Evolutionary conservation across 2,888 invertebrate genomes (phyloP), one percentile per base, ranked within the genome.

Genomic region (Dryobota labecula): DNA sequence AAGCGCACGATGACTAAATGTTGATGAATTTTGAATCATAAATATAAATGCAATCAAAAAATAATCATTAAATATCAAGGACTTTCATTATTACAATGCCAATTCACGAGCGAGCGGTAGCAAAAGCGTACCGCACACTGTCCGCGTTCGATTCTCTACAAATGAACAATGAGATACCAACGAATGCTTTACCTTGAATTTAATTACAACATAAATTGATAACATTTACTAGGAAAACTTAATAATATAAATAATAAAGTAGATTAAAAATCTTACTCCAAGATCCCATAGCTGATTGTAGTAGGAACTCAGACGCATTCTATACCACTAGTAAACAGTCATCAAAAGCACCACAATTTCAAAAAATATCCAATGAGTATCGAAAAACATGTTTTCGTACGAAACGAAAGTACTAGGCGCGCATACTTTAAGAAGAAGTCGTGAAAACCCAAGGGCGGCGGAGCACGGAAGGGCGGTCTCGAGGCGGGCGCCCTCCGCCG

Each of bases 401-500:
- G 49, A 33, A 72, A 56, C 49, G 53, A 81, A 88, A 86, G 83
- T 90, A 90, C 87, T 73, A 90, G 89, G 89, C 80, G 83, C 70
- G 53, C 83, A 89, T 87, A 70, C 74, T 70, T 72, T 54, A 53
- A 33, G 66, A 82, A 85, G 85, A 87, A 87, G 82, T 86, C 74
- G 79, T 73, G 71, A 70, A 76, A 80, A 77, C 54, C 77, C 80
- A 86, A 88, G 88, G 87, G 86, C 86, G 84, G 78, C 63, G 79
- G 69, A 72, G 68, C 84, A 63, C 71, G 76, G 85, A 86, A 82
- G 82, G 80, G 83, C 79, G 86, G 85, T 74, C 84, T 84, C 84
- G 88, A 91, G 90, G 88, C 94, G 92, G 87, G 90, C 89, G 89
- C 90, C 90, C 90, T 89, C 90, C 82, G 86, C 88, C 88, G 89